Percentiles rank a stretch among this genome's conserved stretches.
Conservation (phyloP, 37 sponge, comb jelly and placozoan species). For the Chondrosia reniformis region DNA sequence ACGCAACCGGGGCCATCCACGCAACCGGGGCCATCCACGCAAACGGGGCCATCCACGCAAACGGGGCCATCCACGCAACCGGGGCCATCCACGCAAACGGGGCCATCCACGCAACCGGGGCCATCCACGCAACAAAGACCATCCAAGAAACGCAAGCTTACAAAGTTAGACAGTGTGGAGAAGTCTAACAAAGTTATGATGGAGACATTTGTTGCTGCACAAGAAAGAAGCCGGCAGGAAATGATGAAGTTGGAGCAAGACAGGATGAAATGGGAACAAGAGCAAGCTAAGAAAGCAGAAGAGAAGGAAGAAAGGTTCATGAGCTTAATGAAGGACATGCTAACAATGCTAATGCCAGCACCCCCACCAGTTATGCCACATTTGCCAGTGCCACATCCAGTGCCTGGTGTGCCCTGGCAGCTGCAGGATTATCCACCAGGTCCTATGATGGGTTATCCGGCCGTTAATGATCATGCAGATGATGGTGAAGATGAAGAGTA, state of each 20-base stretch:
- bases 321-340: slow-evolving; percentile 10
- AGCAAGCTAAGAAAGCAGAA: slow-evolving; percentile 3
- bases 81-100: no score
- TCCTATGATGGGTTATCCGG: no score
- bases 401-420: no score
- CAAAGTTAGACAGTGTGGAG: slow-evolving; percentile 3
- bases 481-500: no score
- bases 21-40: no score
- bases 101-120: slow-evolving; percentile 9
- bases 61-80: no score
- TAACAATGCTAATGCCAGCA: neutral
- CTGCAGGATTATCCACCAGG: neutral
- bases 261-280: slow-evolving; percentile 5
- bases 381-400: no score
- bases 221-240: neutral
- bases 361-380: neutral
- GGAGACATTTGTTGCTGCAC: neutral
- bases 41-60: no score
- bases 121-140: neutral
- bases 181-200: neutral
- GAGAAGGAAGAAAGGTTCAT: neutral
- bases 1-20: no score
- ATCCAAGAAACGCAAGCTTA: slow-evolving; percentile 6
- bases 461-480: no score
- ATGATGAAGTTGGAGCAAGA: neutral